Percentiles rank a stretch among this genome's conserved stretches.
phyloP scores from a whole-genome alignment of 1,140 invertebrate genomes.

The Dendrolimus kikuchii region DNA sequence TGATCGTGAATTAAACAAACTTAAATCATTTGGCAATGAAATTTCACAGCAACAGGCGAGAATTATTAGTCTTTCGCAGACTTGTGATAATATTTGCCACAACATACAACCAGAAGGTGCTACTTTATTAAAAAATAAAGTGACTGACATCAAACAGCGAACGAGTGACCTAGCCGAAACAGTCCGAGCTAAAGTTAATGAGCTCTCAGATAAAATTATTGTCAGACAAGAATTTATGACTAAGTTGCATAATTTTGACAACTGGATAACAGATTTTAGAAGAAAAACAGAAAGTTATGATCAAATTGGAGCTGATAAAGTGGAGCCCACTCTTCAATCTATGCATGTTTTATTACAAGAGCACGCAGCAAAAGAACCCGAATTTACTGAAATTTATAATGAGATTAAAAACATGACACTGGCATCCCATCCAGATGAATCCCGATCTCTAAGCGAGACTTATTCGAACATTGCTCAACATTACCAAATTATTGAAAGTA shows the following conservation, averaged over 20 bases:
- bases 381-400: conserved; percentile 83
- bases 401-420: conserved; percentile 85
- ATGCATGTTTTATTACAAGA: conserved; percentile 86
- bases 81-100: conserved; percentile 83
- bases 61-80: conserved; percentile 84
- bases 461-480: conserved; percentile 82
- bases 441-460: conserved; percentile 79
- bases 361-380: conserved; percentile 83
- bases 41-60: conserved; percentile 87
- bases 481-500: conserved; percentile 84
- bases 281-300: conserved; percentile 83
- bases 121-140: conserved; percentile 78
- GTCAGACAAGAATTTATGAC: conserved; percentile 88
- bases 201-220: conserved; percentile 84
- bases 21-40: conserved; percentile 86
- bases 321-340: conserved; percentile 84
- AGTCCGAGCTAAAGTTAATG: conserved; percentile 82
- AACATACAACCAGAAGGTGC: conserved; percentile 84
- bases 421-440: conserved; percentile 80
- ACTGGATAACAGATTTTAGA: conserved; percentile 87
- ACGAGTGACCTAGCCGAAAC: conserved; percentile 81
- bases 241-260: conserved; percentile 85
- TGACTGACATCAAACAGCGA: conserved; percentile 81
- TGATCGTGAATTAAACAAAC: conserved; percentile 79
- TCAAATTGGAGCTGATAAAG: conserved; percentile 85